Evolutionary conservation across 2,797 vertebrate genomes (phyloP), one percentile per base, ranked within the genome.

Genomic region (Parotocinclus haroldoi): DNA sequence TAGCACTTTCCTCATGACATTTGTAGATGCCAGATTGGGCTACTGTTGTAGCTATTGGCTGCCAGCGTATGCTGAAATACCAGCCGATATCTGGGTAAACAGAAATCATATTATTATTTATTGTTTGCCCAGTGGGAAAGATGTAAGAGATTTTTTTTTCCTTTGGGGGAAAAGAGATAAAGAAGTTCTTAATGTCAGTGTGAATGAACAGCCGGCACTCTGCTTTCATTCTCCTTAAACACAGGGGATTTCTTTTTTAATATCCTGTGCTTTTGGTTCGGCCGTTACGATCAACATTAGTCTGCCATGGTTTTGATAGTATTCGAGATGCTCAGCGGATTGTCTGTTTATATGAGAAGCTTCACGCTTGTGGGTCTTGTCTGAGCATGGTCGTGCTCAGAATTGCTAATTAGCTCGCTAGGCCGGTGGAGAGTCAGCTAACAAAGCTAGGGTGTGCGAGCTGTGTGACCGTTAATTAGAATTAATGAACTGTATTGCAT

Each of bases 131-230:
- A 82, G 81, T 87, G 84, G 79, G 88, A 86, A 89, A 87, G 88
- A 89, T 88, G 86, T 88, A 85, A 80, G 76, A 80, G 78, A 80
- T 79, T 82, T 93, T 90, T 50, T 50, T 55, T 54, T 10, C 9
- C 58, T 88, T 87, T 88, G 82, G 81, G 88, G 84, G 75, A 87
- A 90, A 81, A 83, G 81, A 91, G 92, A 92, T 93, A 89, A 94
- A 93, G 89, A 90, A 89, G 91, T 91, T 92, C 89, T 92, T 93
- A 93, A 95, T 93, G 93, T 94, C 92, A 94, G 86, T 92, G 85
- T 84, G 84, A 92, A 90, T 79, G 86, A 89, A 72, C 72, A 73
- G 73, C 64, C 66, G 81, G 79, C 73, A 42, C 63, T 36, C 69
- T 53, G 64, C 78, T 76, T 79, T 81, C 81, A 56, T 72, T 58